Conservation (phyloP, 2,888 invertebrate genomes). For the Cephalotes varians region DNA sequence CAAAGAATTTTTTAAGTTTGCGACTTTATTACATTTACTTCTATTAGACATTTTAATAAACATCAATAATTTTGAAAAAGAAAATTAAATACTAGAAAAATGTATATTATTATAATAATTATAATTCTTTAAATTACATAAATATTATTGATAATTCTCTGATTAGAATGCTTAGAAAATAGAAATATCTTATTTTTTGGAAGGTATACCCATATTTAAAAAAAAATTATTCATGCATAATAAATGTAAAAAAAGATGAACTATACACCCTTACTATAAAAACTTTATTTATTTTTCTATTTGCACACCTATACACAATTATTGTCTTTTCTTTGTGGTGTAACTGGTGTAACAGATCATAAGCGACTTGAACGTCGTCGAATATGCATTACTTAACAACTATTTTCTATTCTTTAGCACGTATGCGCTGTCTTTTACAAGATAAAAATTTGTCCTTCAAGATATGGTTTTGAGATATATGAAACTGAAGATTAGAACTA, state of each 20-base stretch:
- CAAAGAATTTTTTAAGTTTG: neutral
- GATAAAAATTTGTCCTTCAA: constrained; percentile 18
- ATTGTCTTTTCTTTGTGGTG: neutral
- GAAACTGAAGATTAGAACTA: neutral
- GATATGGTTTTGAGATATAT: neutral
- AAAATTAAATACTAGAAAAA: neutral
- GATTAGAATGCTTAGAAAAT: neutral
- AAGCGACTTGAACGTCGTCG: neutral
- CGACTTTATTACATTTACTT: neutral
- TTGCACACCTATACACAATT: neutral
- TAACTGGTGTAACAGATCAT: neutral
- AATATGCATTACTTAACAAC: neutral
- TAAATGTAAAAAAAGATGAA: neutral
- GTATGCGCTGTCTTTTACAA: constrained; percentile 6
- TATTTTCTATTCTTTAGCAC: constrained; percentile 37
- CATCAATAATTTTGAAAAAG: neutral
- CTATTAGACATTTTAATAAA: neutral
- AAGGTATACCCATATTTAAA: neutral
- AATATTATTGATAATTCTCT: neutral
- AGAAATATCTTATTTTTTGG: neutral
- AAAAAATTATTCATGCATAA: neutral
- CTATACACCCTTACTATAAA: neutral
- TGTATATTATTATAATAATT: neutral
- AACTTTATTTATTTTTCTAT: neutral
- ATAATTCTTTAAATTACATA: neutral